Evolutionary conservation across 2,888 invertebrate species (phyloP), one percentile per base, ranked within the genome.

Genomic region (Elmis aenea): DNA sequence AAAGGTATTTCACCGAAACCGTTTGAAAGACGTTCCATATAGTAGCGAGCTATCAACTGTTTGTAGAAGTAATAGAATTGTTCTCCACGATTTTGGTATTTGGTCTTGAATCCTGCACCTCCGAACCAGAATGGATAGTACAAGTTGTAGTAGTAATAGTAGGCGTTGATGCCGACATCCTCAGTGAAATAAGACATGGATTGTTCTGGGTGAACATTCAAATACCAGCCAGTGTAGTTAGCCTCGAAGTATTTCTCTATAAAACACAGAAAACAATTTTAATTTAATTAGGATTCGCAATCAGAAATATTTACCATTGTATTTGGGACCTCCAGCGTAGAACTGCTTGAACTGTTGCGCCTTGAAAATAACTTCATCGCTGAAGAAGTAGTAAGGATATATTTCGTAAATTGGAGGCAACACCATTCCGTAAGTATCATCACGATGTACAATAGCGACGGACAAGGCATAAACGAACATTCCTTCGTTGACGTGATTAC

Each of bases 331-430:
- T 5, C 26, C 36, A 10, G 69, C 68, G 14, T 67, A 69, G 55
- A 74, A 68, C 59, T 80, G 73, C 58, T 75, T 75, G 55, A 79
- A 71, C 61, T 75, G 70, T 52, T 81, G 75, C 3, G 80, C 83
- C 38, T 79, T 72, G 25, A 76, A 72, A 60, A 87, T 76, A 40
- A 83, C 73, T 56, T 83, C 77, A 35, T 74, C 70, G 57, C 79
- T 80, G 61, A 81, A 74, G 72, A 83, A 85, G 65, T 74, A 75
- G 48, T 81, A 76, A 1, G 87, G 87, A 61, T 79, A 75, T 43
- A 85, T 70, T 65, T 87, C 86, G 56, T 84, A 83, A 33, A 79
- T 70, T 28, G 84, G 77, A 9, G 86, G 85, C 5, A 85, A 65
- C 21, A 78, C 68, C 33, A 85, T 64, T 13, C 77, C 79, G 52